Conservation (phyloP, 1,140 invertebrate genomes). For the Heliothis virescens region DNA sequence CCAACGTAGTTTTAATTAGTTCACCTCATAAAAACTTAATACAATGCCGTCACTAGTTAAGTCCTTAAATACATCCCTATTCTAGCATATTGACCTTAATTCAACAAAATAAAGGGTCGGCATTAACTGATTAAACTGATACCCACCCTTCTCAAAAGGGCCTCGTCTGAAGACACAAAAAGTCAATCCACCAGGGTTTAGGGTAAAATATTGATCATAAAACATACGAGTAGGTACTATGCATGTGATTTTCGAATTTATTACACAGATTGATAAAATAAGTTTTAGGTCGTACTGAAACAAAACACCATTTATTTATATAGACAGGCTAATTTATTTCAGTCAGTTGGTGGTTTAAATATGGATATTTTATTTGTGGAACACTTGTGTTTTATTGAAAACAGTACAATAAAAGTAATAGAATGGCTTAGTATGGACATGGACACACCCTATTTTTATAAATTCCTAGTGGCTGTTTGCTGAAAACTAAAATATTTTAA, state of each 20-base stretch:
- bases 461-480: too few relatives aligned
- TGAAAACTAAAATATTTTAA: too few relatives aligned
- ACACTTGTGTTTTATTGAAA: too few relatives aligned
- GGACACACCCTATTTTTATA: too few relatives aligned
- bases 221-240: slow-evolving; percentile 41
- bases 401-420: too few relatives aligned
- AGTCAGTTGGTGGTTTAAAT: slow-evolving; percentile 1
- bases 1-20: neutral
- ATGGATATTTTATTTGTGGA: too few relatives aligned
- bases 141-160: slow-evolving; percentile 54
- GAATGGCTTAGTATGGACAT: too few relatives aligned
- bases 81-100: slow-evolving; percentile 44
- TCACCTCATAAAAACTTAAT: slow-evolving; percentile 34
- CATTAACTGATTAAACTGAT: slow-evolving; percentile 58
- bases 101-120: slow-evolving; percentile 56
- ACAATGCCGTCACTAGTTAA: slow-evolving; percentile 29
- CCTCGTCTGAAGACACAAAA: slow-evolving; percentile 52
- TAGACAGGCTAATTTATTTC: slow-evolving; percentile 9
- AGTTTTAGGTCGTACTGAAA: slow-evolving; percentile 2
- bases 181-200: slow-evolving; percentile 23
- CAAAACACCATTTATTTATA: slow-evolving; percentile 15
- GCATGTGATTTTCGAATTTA: slow-evolving; percentile 9
- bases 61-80: slow-evolving; percentile 32
- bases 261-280: slow-evolving; percentile 21
- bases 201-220: slow-evolving; percentile 46